A percentile compares a stretch with the other conserved stretches of the same genome.
phyloP scores from a whole-genome alignment of 2,113 vertebrate genomes.

The Phasianus colchicus region DNA sequence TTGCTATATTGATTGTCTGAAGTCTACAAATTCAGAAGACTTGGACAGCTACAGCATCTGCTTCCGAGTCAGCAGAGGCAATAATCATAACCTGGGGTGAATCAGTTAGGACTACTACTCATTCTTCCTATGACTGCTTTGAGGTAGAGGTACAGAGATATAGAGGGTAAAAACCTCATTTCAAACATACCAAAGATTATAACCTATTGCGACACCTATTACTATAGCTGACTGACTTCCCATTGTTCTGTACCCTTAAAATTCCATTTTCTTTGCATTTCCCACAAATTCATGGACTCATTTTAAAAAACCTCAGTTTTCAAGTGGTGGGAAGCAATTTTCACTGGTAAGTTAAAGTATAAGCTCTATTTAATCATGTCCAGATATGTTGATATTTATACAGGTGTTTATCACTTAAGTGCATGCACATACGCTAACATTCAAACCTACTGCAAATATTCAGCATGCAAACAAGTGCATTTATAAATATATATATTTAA shows the following conservation, averaged over 20 bases:
- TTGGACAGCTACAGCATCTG: background rate
- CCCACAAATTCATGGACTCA: background rate
- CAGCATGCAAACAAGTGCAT: too few relatives aligned
- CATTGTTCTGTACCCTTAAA: background rate
- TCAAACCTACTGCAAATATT: background rate
- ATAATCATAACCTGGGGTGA: fast-evolving
- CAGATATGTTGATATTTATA: background rate
- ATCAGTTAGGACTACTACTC: background rate
- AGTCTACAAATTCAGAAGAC: background rate
- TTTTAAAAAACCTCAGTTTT: background rate
- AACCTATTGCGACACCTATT: background rate
- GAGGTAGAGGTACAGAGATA: background rate
- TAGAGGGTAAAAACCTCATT: background rate
- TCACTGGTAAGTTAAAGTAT: background rate
- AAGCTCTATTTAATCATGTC: background rate
- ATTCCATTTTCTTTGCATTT: background rate
- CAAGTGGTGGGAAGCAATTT: too few relatives aligned
- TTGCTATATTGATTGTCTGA: background rate
- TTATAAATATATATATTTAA: background rate
- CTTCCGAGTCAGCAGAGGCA: background rate
- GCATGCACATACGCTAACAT: fast-evolving
- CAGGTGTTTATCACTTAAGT: background rate
- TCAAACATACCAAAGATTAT: background rate
- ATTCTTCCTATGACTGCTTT: background rate
- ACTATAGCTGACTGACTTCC: background rate